Evolutionary conservation across 2,888 invertebrate genomes (phyloP).

Genomic region (Laothoe populi): DNA sequence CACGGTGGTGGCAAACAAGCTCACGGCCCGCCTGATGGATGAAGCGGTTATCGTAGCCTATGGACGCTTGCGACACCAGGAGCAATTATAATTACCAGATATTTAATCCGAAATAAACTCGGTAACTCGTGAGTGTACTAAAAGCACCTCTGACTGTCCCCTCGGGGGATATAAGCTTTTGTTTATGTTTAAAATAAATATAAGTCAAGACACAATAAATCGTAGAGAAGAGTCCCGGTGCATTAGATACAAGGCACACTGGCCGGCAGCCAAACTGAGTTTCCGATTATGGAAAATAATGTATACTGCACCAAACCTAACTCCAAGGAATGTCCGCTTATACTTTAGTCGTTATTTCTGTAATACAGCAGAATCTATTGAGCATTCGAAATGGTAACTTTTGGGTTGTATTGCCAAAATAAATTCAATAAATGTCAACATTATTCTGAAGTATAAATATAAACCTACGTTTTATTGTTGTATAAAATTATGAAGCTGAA

Average conservation of each 20-base stretch:
- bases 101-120: too few species aligned
- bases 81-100: too few species aligned
- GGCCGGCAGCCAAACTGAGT: slow-evolving; percentile 68
- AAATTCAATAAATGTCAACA: slow-evolving; percentile 3
- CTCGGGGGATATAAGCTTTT: too few species aligned
- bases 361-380: slow-evolving; percentile 2
- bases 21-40: too few species aligned
- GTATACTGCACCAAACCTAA: slow-evolving; percentile 38
- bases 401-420: slow-evolving; percentile 12
- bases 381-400: not conserved
- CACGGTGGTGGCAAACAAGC: too few species aligned
- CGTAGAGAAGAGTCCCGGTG: not conserved
- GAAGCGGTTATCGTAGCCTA: too few species aligned
- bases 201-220: not conserved
- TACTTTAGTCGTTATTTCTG: slow-evolving; percentile 21
- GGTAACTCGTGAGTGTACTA: too few species aligned
- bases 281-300: slow-evolving; percentile 68
- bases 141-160: too few species aligned
- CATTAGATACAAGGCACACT: slow-evolving; percentile 37
- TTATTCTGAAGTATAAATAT: not conserved
- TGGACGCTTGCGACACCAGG: too few species aligned
- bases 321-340: slow-evolving; percentile 30
- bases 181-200: too few species aligned
- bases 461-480: too few species aligned
- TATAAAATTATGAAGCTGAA: too few species aligned